These are phyloP conservation scores for Miichthys miiuy DNA, from an alignment of 2,797 vertebrate species.

Conservation along the genomic window DNA sequence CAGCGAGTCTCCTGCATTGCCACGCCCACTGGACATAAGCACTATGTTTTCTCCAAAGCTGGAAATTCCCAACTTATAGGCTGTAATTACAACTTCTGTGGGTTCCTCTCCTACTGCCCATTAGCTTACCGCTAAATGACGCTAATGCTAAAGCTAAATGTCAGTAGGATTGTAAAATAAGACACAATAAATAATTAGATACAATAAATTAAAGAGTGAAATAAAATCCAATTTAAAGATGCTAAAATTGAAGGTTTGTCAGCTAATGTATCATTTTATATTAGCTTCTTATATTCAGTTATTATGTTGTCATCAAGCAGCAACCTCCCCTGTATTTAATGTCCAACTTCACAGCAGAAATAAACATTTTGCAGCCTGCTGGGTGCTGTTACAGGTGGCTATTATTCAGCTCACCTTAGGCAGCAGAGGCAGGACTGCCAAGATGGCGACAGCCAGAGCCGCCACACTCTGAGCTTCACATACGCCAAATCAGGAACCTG, in stretches of 20 bases:
- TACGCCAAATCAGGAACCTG: too few species aligned
- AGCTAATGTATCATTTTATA: neutral
- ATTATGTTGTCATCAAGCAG: neutral
- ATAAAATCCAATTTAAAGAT: neutral
- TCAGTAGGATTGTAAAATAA: neutral
- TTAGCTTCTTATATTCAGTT: neutral
- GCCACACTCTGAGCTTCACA: too few species aligned
- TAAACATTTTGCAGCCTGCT: too few species aligned
- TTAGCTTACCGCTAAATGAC: neutral
- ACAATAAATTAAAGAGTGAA: neutral
- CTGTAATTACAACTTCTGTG: constrained; percentile 38
- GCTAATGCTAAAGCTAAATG: neutral
- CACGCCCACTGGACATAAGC: constrained; percentile 21
- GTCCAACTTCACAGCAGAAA: too few species aligned
- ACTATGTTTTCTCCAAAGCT: constrained; percentile 15
- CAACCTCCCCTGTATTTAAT: too few species aligned
- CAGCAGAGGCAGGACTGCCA: too few species aligned
- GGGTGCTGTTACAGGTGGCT: too few species aligned
- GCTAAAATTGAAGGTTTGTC: too few species aligned
- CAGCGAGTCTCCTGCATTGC: constrained; percentile 2
- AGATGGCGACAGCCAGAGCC: too few species aligned
- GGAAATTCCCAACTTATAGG: constrained; percentile 54
- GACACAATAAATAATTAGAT: too few species aligned
- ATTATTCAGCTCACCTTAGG: too few species aligned
- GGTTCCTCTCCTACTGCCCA: constrained; percentile 8